Percentiles rank a stretch among this genome's conserved stretches.
Conservation (phyloP, 2,888 invertebrate species). For the Drosophila cognata region DNA sequence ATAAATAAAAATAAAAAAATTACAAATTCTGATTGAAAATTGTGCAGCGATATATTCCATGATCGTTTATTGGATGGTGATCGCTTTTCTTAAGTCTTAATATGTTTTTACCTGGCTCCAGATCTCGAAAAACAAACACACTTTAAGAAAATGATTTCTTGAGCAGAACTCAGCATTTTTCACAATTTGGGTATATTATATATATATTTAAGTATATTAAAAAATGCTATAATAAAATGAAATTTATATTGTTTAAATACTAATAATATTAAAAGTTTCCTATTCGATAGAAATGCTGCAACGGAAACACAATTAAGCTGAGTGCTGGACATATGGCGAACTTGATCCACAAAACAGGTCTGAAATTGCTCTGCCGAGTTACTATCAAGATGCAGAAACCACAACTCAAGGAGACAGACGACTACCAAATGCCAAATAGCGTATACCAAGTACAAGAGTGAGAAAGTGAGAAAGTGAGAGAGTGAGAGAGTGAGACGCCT, state of each 20-base stretch:
- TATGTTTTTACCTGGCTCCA: too few species aligned
- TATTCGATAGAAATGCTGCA: conserved; percentile 24
- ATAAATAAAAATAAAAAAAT: not conserved
- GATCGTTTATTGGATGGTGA: not conserved
- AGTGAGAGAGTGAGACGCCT: conserved; percentile 51
- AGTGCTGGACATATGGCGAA: conserved; percentile 58
- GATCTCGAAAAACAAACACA: not conserved
- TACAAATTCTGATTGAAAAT: not conserved
- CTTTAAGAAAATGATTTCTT: not conserved
- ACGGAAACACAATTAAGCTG: conserved; percentile 66
- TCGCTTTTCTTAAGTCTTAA: too few species aligned
- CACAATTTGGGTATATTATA: too few species aligned
- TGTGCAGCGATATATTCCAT: not conserved
- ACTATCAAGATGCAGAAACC: not conserved
- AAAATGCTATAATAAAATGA: not conserved
- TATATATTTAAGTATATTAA: not conserved
- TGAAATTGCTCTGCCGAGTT: conserved; percentile 47
- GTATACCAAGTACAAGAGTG: conserved; percentile 22
- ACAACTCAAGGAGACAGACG: conserved; percentile 6
- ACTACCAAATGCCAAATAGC: conserved; percentile 42
- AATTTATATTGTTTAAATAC: not conserved
- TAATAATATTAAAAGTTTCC: not conserved
- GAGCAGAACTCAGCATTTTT: too few species aligned
- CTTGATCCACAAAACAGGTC: conserved; percentile 47
- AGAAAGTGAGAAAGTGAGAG: not conserved